Evolutionary conservation across 1,140 invertebrate species (phyloP).

Genomic region (Platyscapa corneri): DNA sequence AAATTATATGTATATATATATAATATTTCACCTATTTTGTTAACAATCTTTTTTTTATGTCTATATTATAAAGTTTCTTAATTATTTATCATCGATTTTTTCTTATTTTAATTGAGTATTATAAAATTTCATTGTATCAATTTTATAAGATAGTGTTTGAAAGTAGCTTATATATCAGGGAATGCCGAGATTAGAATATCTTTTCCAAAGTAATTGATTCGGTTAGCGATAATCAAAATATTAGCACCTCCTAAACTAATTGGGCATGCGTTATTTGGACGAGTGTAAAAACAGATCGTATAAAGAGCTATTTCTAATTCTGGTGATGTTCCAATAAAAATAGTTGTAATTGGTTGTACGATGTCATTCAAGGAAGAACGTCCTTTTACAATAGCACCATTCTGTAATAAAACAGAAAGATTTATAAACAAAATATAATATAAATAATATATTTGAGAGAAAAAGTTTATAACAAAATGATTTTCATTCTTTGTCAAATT

Average conservation of each 20-base stretch:
- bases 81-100: background rate
- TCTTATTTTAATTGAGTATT: conserved; percentile 31
- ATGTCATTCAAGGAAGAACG: conserved; percentile 75
- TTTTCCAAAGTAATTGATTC: conserved; percentile 72
- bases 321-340: conserved; percentile 81
- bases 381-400: conserved; percentile 73
- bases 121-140: background rate
- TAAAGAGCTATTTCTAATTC: conserved; percentile 83
- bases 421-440: background rate
- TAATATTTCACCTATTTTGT: conserved; percentile 1
- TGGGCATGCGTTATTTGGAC: conserved; percentile 74
- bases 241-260: conserved; percentile 69
- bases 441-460: background rate
- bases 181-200: conserved; percentile 69
- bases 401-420: conserved; percentile 61
- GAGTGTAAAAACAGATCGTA: conserved; percentile 78
- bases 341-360: conserved; percentile 74
- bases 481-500: background rate
- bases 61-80: background rate
- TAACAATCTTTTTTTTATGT: background rate
- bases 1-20: too few relatives aligned
- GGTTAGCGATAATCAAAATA: conserved; percentile 70
- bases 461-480: background rate
- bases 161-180: conserved; percentile 61
- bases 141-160: background rate